Conservation (phyloP, 2,113 vertebrate genomes). For the Polyodon spathula region DNA sequence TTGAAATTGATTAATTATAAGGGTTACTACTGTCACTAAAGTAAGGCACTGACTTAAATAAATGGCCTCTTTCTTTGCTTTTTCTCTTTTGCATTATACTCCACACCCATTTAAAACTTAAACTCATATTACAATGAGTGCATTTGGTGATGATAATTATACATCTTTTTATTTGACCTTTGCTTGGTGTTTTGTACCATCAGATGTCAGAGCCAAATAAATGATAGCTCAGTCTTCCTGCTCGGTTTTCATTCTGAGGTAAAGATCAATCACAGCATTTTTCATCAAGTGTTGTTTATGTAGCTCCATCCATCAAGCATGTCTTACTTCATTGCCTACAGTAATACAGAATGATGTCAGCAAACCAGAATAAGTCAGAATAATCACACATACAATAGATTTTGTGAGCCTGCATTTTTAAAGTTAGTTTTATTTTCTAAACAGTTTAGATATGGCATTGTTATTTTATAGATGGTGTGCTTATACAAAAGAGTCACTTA, state of each 20-base stretch:
- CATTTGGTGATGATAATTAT: not conserved
- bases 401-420: constrained; percentile 4
- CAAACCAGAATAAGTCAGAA: constrained; percentile 1
- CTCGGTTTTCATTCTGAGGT: constrained; percentile 8
- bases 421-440: constrained; percentile 4
- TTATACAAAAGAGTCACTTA: constrained; percentile 7
- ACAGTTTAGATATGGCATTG: not conserved
- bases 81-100: no score
- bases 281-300: constrained; percentile 16
- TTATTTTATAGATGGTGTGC: no score
- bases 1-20: constrained; percentile 18
- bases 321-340: not conserved
- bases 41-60: no score
- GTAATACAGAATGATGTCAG: constrained; percentile 9
- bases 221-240: constrained; percentile 10
- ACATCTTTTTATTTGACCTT: constrained; percentile 14
- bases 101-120: not conserved
- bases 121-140: constrained; percentile 1
- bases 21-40: constrained; percentile 11
- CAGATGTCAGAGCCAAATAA: constrained; percentile 7
- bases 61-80: no score
- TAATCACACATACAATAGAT: not conserved
- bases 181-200: not conserved
- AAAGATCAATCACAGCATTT: constrained; percentile 12
- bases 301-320: constrained; percentile 8